Evolutionary conservation across 2,113 vertebrate genomes (phyloP).

Genomic region (Elephas maximus): DNA sequence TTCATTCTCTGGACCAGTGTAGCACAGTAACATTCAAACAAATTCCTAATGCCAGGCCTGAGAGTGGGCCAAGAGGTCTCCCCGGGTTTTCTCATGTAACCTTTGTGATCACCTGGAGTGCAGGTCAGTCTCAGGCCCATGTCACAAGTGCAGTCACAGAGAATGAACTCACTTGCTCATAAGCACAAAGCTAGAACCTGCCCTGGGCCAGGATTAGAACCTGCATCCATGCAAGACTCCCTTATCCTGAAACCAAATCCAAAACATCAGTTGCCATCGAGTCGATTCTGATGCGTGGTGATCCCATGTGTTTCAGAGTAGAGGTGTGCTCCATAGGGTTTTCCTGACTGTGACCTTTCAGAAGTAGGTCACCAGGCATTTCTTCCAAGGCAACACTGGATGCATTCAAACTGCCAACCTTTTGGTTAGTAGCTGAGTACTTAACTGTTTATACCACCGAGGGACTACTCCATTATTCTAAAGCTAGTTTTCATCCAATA

Average conservation of each 20-base stretch:
- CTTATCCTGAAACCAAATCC: not conserved
- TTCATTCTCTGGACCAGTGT: constrained; percentile 17
- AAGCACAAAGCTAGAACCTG: constrained; percentile 1
- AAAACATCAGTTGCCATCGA: not conserved
- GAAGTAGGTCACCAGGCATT: not conserved
- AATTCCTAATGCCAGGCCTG: not conserved
- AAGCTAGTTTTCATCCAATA: not conserved
- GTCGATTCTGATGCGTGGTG: not conserved
- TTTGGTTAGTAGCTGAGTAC: not conserved
- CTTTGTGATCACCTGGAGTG: not conserved
- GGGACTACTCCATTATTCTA: not conserved
- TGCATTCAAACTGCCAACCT: not conserved
- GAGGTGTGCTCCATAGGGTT: not conserved
- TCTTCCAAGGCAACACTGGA: not conserved
- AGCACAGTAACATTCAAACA: not conserved
- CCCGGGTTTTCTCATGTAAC: not conserved
- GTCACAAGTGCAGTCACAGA: not conserved
- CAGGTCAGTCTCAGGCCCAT: not conserved
- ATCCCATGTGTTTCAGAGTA: not conserved
- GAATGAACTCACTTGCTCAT: not conserved
- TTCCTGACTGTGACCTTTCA: not conserved
- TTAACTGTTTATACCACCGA: not conserved
- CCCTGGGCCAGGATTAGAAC: not conserved
- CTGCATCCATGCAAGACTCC: not conserved
- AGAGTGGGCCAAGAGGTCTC: not conserved